Conservation (phyloP, 2,113 vertebrate species). For the Rynchops niger region DNA sequence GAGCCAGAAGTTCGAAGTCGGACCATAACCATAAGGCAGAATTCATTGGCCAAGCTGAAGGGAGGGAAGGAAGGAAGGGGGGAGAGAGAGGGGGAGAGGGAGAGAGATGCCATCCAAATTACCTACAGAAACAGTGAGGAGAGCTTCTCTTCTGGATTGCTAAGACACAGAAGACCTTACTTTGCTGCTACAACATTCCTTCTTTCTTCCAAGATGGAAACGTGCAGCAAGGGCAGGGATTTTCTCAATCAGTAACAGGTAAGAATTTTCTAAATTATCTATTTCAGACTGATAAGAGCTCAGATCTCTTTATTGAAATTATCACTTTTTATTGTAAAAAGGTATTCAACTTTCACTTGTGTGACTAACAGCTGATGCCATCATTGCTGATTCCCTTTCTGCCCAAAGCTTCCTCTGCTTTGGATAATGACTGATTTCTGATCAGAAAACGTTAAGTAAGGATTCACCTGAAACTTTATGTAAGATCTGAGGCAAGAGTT, state of each 20-base stretch:
- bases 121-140: not conserved
- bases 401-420: not conserved
- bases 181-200: not conserved
- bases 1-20: conserved; percentile 50
- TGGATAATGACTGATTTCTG: not conserved
- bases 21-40: not conserved
- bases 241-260: conserved; percentile 13
- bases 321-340: not conserved
- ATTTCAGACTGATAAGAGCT: not conserved
- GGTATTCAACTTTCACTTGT: not conserved
- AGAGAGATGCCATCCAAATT: conserved; percentile 6
- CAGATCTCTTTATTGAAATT: not conserved
- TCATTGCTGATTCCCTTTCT: not conserved
- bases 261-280: conserved; percentile 30
- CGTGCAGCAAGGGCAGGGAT: not conserved
- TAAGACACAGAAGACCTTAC: not conserved
- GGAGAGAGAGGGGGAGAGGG: not conserved
- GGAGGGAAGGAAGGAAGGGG: not conserved
- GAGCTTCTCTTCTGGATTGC: not conserved
- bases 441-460: not conserved
- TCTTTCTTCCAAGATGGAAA: not conserved
- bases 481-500: not conserved
- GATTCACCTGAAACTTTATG: not conserved
- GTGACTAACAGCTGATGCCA: not conserved
- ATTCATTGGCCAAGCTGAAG: conserved; percentile 8